Evolutionary conservation across 2,888 invertebrate species (phyloP), one percentile per base, ranked within the genome.

Genomic region (Ornithoptera priamus): DNA sequence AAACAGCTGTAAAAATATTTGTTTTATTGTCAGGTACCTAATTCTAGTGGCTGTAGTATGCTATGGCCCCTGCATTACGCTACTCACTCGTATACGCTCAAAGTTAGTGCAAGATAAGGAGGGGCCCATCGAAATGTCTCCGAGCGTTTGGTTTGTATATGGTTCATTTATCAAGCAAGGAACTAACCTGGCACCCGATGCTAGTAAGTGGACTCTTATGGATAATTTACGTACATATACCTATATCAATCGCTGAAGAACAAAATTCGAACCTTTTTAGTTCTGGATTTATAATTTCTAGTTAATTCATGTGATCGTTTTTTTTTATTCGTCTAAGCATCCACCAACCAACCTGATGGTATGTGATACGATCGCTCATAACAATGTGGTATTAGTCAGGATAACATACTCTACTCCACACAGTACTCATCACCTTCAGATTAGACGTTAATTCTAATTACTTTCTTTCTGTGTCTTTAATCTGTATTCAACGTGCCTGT

Each of bases 151-250:
- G 97, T 97, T 97, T 81, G 96, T 96, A 4, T 97, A 97, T 81
- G 97, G 97, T 20, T 97, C 97, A 1, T 93, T 97, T 53, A 94
- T 97, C 89, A 97, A 97, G 80, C 97, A 97, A 87, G 97, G 97
- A 65, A 96, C 97, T 30, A 95, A 95, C 17, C 88, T 97, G 61
- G 94, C 95, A n/a, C 97, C 97, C 0, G 93, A 94, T 71, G 95
- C 96, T 80, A 97, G 97, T 97, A 85, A 93, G 90, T 88, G 56
- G 50, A 17, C 4, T 50, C 15, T 12, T 17, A 50, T 50, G 15
- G 0, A 50, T 15, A 5, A 2, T 2, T 22, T 50, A 50, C 18
- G 17, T 50, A 10, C 39, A 39, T 39, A 7, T 39, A 39, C 10
- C 7, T 39, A 39, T 39, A 10, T 39, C 1, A 39, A 10, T 39